Base-by-base conservation (phyloP, 2,113 vertebrate species). In the Pogonocichla stellata region DNA sequence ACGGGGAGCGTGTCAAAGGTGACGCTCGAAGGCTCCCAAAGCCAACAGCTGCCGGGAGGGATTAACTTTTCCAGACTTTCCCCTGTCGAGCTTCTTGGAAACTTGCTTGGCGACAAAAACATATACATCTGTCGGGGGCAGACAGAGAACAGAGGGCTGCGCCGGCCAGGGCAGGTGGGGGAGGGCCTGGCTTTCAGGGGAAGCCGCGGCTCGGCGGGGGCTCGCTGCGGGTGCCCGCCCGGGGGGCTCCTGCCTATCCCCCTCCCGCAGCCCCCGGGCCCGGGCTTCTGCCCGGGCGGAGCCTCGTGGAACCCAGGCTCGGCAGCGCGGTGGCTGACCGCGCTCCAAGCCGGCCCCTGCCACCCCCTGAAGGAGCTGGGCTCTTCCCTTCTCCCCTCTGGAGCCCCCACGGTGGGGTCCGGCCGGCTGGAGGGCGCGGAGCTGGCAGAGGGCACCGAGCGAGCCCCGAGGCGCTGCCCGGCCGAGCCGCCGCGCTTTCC, bases 21-120 rank as follows among this genome's bases (percentile, higher is more conserved):
- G 98, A 99, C 97, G 98, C 98, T 98, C 98, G 97, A 98, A 98
- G 98, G 98, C 98, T 98, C 98, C 98, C 96, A 97, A 98, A 98
- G 98, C 98, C 98, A 98, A 98, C 98, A 99, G 98, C 98, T 99
- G 98, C 98, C 98, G 97, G 96, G 97, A 81, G 98, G 98, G 98
- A 98, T 98, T 98, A 98, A 98, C 98, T 98, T 98, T 98, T 98
- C 96, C 86, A 98, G 98, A 98, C 98, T 98, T 98, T 98, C 98
- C 97, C 98, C 97, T 97, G 97, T 82, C 82, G 94, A 91, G 95
- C 98, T 98, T 97, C 97, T 97, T 95, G 93, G 93, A 97, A 98
- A 98, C 98, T 98, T 97, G 98, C 88, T 98, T 94, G 96, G 95
- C 95, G 95, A 98, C 94, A 97, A 95, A 95, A 95, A 96, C 95